A percentile compares a stretch with the other conserved stretches of the same genome.
Evolutionary conservation across 2,888 invertebrate species (phyloP).

Genomic region (Tachina fera): DNA sequence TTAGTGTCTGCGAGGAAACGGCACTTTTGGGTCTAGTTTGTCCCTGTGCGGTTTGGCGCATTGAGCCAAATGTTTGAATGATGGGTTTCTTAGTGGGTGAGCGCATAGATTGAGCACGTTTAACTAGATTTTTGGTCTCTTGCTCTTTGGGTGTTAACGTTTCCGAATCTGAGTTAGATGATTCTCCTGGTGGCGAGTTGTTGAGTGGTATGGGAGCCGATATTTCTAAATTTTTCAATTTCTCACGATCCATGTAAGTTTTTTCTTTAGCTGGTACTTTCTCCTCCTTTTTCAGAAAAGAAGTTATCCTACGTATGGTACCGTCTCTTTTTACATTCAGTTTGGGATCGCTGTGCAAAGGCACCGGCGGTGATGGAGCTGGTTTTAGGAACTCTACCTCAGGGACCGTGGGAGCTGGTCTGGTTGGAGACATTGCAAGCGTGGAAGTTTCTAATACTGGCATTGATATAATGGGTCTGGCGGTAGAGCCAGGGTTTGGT

Average conservation of each 20-base stretch:
- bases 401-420: constrained; percentile 54
- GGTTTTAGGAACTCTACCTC: constrained; percentile 77
- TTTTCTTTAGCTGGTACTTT: constrained; percentile 86
- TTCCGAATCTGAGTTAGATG: constrained; percentile 84
- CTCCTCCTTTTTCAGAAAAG: constrained; percentile 87
- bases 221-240: constrained; percentile 90
- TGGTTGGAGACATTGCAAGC: constrained; percentile 73
- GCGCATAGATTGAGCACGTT: constrained; percentile 92
- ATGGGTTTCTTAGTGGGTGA: constrained; percentile 84
- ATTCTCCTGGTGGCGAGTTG: constrained; percentile 84
- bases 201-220: constrained; percentile 89
- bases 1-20: constrained; percentile 77
- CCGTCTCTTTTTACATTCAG: constrained; percentile 85
- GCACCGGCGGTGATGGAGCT: constrained; percentile 85
- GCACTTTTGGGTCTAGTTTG: constrained; percentile 90
- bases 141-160: constrained; percentile 82
- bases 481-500: constrained; percentile 85
- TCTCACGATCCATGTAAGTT: constrained; percentile 88
- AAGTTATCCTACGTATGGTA: constrained; percentile 89
- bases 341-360: constrained; percentile 81
- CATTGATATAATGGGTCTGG: constrained; percentile 91
- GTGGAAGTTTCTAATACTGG: constrained; percentile 93
- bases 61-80: constrained; percentile 91
- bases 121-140: constrained; percentile 84
- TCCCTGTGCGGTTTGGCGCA: constrained; percentile 86